Conservation (phyloP, 2,113 vertebrate species). For the Aspiorhynchus laticeps region DNA sequence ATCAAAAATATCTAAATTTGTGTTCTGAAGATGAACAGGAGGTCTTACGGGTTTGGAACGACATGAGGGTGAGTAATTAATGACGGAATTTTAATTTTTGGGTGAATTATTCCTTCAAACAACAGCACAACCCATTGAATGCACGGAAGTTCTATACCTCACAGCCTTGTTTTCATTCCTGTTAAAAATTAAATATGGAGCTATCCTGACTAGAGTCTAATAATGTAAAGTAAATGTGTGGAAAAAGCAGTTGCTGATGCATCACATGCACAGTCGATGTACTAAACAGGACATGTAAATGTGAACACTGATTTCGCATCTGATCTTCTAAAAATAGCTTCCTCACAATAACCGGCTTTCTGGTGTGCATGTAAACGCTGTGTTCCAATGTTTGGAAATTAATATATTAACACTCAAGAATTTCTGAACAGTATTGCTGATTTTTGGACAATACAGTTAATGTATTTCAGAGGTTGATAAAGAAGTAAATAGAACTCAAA, state of each 20-base stretch:
- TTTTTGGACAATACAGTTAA: neutral
- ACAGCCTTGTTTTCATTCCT: no score
- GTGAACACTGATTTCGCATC: neutral
- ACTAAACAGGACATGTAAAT: neutral
- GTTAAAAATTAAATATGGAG: no score
- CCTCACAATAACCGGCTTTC: neutral
- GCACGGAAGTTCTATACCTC: no score
- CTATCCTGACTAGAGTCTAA: no score
- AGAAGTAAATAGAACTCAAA: slow-evolving; percentile 15
- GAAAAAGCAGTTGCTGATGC: neutral
- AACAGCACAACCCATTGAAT: no score
- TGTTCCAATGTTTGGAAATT: neutral
- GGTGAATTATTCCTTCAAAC: no score
- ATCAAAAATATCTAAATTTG: no score
- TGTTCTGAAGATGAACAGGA: no score
- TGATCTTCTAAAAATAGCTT: neutral
- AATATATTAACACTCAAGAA: neutral
- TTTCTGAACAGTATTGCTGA: neutral
- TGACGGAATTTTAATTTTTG: no score
- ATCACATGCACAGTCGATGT: neutral
- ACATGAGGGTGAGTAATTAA: no score
- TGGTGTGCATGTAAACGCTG: neutral
- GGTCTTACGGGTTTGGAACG: no score
- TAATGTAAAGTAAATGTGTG: neutral
- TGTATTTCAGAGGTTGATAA: slow-evolving; percentile 3